Conservation (phyloP, 2,888 invertebrate species). For the Priocnemis perturbator region DNA sequence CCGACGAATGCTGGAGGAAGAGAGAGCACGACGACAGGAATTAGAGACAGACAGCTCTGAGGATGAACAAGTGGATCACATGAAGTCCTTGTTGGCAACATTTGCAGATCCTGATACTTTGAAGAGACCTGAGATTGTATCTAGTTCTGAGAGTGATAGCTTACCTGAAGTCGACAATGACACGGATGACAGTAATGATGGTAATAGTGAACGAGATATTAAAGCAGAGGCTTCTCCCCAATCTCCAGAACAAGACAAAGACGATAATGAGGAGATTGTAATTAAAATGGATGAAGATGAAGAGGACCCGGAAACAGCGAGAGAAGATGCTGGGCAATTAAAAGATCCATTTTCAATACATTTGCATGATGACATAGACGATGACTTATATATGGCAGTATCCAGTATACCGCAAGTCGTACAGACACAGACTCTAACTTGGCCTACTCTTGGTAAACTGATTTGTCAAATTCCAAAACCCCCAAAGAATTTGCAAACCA, state of each 20-base stretch:
- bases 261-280: conserved; percentile 36
- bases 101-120: conserved; percentile 60
- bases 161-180: conserved; percentile 41
- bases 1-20: conserved; percentile 74
- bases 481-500: conserved; percentile 25
- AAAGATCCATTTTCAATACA: conserved; percentile 84
- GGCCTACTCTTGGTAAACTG: conserved; percentile 82
- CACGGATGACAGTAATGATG: conserved; percentile 29
- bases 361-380: conserved; percentile 81
- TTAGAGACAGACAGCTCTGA: conserved; percentile 74
- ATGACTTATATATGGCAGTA: conserved; percentile 80
- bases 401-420: conserved; percentile 76
- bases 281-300: conserved; percentile 39
- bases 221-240: conserved; percentile 44
- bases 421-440: conserved; percentile 76
- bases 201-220: conserved; percentile 32
- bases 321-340: conserved; percentile 68
- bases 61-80: conserved; percentile 77
- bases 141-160: conserved; percentile 67
- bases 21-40: conserved; percentile 74
- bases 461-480: conserved; percentile 79
- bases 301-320: conserved; percentile 66
- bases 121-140: conserved; percentile 68
- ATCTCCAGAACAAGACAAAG: conserved; percentile 35
- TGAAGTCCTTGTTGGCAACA: conserved; percentile 77